Conservation (phyloP, 1,140 invertebrate species). For the Nasonia vitripennis region DNA sequence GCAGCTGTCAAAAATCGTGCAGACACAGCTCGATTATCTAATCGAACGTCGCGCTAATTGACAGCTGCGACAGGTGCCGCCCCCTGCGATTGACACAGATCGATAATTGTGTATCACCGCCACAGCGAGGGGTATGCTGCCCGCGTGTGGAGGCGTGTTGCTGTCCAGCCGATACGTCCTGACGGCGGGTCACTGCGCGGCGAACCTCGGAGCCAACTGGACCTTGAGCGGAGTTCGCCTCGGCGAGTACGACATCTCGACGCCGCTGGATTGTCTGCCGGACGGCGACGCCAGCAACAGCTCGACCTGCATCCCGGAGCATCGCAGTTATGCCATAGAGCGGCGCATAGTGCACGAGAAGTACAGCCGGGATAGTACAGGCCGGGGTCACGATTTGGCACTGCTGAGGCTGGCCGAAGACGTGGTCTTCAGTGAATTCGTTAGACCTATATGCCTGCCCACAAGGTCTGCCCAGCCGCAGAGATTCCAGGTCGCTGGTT, state of each 20-base stretch:
- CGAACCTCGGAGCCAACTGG: slow-evolving; percentile 41
- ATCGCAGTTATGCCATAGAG: slow-evolving; percentile 60
- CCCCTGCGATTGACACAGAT: background rate
- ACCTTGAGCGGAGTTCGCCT: slow-evolving; percentile 3
- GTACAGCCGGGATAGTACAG: slow-evolving; percentile 59
- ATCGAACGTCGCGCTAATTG: background rate
- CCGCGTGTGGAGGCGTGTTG: slow-evolving; percentile 74
- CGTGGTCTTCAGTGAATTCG: slow-evolving; percentile 64
- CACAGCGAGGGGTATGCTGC: background rate
- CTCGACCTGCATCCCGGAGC: slow-evolving; percentile 61
- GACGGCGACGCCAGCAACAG: slow-evolving; percentile 52
- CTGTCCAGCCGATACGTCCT: slow-evolving; percentile 74
- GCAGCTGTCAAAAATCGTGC: background rate
- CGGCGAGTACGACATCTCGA: slow-evolving; percentile 38
- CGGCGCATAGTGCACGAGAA: slow-evolving; percentile 69
- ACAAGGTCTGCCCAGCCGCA: background rate
- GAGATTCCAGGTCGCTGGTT: slow-evolving; percentile 37
- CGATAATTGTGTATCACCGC: background rate
- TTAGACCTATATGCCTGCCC: slow-evolving; percentile 40
- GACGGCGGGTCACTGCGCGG: slow-evolving; percentile 77
- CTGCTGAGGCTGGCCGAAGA: slow-evolving; percentile 69
- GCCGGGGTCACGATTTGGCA: slow-evolving; percentile 73
- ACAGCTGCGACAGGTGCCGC: slow-evolving; percentile 2
- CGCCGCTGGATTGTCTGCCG: slow-evolving; percentile 35
- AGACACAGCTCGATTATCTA: background rate